These are phyloP conservation scores for Odiellus spinosus DNA, from an alignment of 2,888 invertebrate genomes.

Conservation along the genomic window DNA sequence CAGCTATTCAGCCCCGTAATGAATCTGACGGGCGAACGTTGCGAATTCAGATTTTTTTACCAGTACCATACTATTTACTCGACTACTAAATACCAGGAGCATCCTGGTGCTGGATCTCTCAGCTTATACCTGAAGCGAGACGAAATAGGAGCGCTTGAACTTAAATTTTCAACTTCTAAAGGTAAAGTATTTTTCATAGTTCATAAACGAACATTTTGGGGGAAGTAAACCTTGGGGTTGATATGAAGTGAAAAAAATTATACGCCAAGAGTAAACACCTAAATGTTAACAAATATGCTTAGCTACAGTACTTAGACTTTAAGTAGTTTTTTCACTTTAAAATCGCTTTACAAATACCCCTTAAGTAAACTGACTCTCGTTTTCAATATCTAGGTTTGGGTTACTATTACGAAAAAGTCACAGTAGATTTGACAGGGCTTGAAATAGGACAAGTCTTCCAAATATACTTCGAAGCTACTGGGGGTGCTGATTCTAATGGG, in stretches of 20 bases:
- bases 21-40: constrained; percentile 5
- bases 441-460: constrained; percentile 11
- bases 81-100: constrained; percentile 10
- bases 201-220: too few relatives aligned
- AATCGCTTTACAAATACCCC: too few relatives aligned
- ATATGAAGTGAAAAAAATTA: too few relatives aligned
- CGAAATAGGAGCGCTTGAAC: constrained; percentile 8
- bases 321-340: too few relatives aligned
- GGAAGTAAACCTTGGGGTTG: too few relatives aligned
- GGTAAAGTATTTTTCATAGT: not conserved
- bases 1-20: constrained; percentile 7
- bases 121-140: constrained; percentile 10
- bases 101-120: constrained; percentile 8
- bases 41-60: constrained; percentile 15
- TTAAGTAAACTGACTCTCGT: too few relatives aligned
- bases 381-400: constrained; percentile 5
- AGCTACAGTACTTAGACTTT: too few relatives aligned
- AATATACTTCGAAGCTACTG: constrained; percentile 13
- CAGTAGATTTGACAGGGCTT: constrained; percentile 6
- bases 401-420: constrained; percentile 14
- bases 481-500: not conserved
- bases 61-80: constrained; percentile 8
- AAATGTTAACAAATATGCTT: too few relatives aligned
- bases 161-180: constrained; percentile 1
- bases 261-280: too few relatives aligned